Evolutionary conservation across 1,140 invertebrate species (phyloP), one percentile per base, ranked within the genome.

Genomic region (Bombus cullumanus): DNA sequence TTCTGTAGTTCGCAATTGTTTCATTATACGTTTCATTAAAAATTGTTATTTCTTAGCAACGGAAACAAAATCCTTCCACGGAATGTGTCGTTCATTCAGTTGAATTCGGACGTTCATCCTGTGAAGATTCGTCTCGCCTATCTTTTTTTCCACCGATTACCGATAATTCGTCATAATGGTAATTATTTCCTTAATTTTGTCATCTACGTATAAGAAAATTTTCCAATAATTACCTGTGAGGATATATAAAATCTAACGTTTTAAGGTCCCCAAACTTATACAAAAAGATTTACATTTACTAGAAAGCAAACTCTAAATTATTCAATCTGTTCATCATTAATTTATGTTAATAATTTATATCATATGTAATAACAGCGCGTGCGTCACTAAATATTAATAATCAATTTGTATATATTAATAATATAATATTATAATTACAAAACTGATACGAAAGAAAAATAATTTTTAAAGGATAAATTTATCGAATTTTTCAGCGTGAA

Each of bases 401-500:
- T 18, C 15, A 47, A 47, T 15, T 47, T 47, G 0, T 15, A 15
- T 47, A 53, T 25, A 3, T 41, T n/a, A n/a, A 2, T 10, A 74
- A 53, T 18, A 25, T 13, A 6, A n/a, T 15, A n/a, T 31, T 15
- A 64, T 2, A 66, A 8, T 31, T 31, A 71, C 28, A 6, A 13
- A 71, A 41, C 15, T 71, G 25, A 37, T 69, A 69, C 8, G 18
- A 69, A 37, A 12, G 28, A 25, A 15, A 39, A 69, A 69, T 10
- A 10, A 69, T 1, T 37, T 37, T 75, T 37, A 22, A 28, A 22
- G 31, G 2, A 43, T 62, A 5, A 34, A 41, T 39, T 64, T 68
- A 64, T 81, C 25, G 1, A 81, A 89, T 80, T 75, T 74, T 73
- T 28, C 68, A 92, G 92, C 92, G 92, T 41, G 89, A 93, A 84